Conservation (phyloP, 2,888 invertebrate genomes). For the Saturnia pavonia region DNA sequence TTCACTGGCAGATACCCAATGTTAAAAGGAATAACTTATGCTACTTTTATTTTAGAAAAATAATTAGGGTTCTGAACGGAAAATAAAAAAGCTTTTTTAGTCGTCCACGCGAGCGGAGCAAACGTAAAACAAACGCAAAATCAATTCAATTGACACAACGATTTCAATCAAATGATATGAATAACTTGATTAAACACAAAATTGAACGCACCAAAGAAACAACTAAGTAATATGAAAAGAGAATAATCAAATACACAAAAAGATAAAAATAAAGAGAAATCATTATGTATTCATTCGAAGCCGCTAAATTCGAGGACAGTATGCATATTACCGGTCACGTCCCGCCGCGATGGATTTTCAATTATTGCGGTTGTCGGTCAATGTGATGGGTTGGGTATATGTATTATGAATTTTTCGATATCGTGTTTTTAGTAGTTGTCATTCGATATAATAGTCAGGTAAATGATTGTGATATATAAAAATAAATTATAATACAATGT, state of each 20-base stretch:
- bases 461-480: neutral
- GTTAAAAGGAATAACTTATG: too few relatives aligned
- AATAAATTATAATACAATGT: too few relatives aligned
- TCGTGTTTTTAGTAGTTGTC: neutral
- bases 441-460: neutral
- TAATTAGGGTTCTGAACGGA: too few relatives aligned
- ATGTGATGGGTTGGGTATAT: neutral
- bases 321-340: constrained; percentile 47
- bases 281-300: constrained; percentile 45
- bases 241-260: neutral
- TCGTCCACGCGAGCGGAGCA: too few relatives aligned
- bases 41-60: too few relatives aligned
- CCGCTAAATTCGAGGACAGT: constrained; percentile 36
- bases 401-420: neutral
- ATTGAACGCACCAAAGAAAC: neutral
- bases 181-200: neutral
- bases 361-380: constrained; percentile 34
- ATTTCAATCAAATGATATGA: neutral
- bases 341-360: constrained; percentile 36
- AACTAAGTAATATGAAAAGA: neutral
- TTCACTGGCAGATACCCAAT: too few relatives aligned
- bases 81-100: too few relatives aligned
- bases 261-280: constrained; percentile 19
- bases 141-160: neutral
- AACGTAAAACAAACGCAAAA: neutral